Conservation (phyloP, 2,113 vertebrate genomes). For the Caranx melampygus region DNA sequence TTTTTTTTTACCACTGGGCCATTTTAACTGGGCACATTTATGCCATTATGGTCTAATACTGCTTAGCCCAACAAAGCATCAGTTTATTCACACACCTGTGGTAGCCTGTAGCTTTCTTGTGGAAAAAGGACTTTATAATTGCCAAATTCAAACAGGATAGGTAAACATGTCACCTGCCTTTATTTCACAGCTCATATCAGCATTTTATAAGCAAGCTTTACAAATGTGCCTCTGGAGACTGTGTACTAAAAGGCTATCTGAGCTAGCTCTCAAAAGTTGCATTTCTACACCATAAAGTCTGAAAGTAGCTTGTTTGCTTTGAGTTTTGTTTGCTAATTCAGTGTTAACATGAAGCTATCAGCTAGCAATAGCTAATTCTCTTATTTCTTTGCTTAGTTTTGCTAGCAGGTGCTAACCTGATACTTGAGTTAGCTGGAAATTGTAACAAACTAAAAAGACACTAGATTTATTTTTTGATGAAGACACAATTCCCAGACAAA, state of each 20-base stretch:
- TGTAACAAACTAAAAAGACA: not conserved
- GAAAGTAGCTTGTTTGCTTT: not conserved
- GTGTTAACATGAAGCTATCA: conserved; percentile 2
- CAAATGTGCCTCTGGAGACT: not conserved
- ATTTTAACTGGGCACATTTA: not conserved
- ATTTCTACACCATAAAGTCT: not conserved
- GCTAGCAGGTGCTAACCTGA: not conserved
- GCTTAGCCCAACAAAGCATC: not conserved
- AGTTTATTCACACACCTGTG: not conserved
- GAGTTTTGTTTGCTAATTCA: conserved; percentile 12
- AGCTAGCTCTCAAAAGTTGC: not conserved
- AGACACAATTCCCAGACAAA: not conserved
- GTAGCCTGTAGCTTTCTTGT: not conserved
- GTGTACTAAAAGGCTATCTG: not conserved
- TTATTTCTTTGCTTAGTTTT: not conserved
- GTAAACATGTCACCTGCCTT: not conserved
- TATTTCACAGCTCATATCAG: not conserved
- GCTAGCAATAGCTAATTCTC: too few species aligned
- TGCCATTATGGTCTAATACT: not conserved
- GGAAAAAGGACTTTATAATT: conserved; percentile 12
- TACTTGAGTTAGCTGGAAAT: not conserved
- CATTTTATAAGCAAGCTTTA: not conserved
- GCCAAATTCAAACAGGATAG: not conserved
- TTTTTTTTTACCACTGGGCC: conserved; percentile 9
- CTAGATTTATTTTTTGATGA: not conserved